Evolutionary conservation across 2,888 invertebrate species (phyloP).

Genomic region (Tenthredo livida): DNA sequence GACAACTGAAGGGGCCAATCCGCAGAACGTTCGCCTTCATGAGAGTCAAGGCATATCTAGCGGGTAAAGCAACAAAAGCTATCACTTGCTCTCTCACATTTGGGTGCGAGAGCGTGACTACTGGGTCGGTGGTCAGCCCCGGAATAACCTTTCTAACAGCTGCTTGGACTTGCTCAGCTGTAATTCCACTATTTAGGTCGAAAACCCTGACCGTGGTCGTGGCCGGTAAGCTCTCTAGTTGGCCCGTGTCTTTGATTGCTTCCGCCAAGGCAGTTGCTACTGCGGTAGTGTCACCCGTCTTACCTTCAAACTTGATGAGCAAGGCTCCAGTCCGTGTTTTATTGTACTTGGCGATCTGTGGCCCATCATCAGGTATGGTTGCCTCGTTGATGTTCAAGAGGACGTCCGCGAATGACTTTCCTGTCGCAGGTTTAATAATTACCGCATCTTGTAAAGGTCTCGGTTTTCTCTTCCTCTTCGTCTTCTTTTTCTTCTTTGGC

Average conservation of each 20-base stretch:
- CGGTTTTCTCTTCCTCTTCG: neutral
- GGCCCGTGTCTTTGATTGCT: no score
- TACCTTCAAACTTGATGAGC: neutral
- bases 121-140: no score
- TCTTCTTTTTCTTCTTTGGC: neutral
- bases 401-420: neutral
- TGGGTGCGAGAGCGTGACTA: no score
- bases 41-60: neutral
- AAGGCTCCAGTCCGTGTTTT: neutral
- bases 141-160: no score
- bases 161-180: no score
- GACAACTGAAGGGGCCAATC: slow-evolving; percentile 49
- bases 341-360: neutral
- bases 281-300: slow-evolving; percentile 25
- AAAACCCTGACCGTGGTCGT: no score
- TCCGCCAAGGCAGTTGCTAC: neutral
- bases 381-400: neutral
- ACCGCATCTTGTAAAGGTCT: neutral
- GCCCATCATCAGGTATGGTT: neutral
- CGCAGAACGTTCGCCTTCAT: neutral
- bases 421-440: neutral
- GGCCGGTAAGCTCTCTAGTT: no score
- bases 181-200: no score
- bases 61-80: neutral
- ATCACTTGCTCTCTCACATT: no score